Conservation (phyloP, 2,888 invertebrate genomes). For the Cryptocephalus moraei region DNA sequence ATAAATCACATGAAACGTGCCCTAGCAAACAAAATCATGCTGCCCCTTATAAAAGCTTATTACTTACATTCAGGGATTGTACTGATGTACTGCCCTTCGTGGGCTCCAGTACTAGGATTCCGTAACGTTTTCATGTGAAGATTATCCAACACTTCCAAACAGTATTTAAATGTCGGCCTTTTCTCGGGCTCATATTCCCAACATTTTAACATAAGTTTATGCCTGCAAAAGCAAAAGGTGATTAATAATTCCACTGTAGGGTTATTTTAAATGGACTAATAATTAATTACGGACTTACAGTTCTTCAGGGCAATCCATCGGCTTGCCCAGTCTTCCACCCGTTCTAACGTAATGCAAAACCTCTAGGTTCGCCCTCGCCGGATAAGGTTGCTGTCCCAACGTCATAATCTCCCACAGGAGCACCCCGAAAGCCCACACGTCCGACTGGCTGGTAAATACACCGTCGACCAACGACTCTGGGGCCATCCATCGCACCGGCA, state of each 20-base stretch:
- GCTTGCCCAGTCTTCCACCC: conserved; percentile 76
- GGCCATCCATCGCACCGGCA: conserved; percentile 96
- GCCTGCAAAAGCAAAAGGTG: conserved; percentile 47
- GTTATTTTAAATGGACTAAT: too few relatives aligned
- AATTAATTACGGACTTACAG: conserved; percentile 46
- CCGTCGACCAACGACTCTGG: conserved; percentile 94
- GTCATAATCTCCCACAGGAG: conserved; percentile 96
- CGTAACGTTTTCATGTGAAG: conserved; percentile 30
- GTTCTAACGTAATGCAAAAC: conserved; percentile 82
- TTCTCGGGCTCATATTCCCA: conserved; percentile 78
- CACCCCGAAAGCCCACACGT: conserved; percentile 93
- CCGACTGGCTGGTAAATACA: conserved; percentile 92
- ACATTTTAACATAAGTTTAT: conserved; percentile 75
- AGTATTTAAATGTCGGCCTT: conserved; percentile 79
- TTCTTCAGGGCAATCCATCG: conserved; percentile 72
- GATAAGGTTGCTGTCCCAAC: conserved; percentile 93
- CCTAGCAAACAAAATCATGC: too few relatives aligned
- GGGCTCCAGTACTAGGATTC: conserved; percentile 34
- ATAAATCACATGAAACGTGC: too few relatives aligned
- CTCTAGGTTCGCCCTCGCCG: conserved; percentile 83
- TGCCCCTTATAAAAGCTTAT: not conserved
- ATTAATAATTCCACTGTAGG: not conserved
- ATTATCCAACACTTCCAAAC: conserved; percentile 53
- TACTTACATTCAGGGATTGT: conserved; percentile 37
- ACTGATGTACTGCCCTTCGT: conserved; percentile 41